A percentile compares a stretch with the other conserved stretches of the same genome.
Evolutionary conservation across 2,113 vertebrate species (phyloP).

Genomic region (Dromas ardeola): DNA sequence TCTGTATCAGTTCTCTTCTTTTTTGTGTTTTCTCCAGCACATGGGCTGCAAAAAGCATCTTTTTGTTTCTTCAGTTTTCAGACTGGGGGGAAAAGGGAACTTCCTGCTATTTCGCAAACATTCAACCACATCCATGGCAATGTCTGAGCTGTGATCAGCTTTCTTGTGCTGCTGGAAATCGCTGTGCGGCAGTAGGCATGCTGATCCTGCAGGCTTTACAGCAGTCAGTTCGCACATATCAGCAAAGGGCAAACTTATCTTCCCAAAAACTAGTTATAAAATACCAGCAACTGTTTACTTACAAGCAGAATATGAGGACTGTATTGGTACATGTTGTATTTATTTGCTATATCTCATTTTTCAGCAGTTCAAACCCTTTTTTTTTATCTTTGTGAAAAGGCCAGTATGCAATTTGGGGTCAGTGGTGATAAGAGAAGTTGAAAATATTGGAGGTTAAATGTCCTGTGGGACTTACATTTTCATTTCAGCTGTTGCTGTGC

Average conservation of each 20-base stretch:
- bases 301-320: neutral
- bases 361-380: neutral
- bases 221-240: neutral
- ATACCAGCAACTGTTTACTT: neutral
- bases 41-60: neutral
- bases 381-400: neutral
- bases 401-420: neutral
- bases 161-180: neutral
- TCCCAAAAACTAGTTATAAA: neutral
- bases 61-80: neutral
- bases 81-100: neutral
- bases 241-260: neutral
- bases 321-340: neutral
- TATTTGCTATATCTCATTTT: neutral
- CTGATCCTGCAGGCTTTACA: neutral
- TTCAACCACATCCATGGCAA: neutral
- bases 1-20: neutral
- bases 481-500: slow-evolving; percentile 11
- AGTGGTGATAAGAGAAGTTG: neutral
- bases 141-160: neutral
- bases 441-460: neutral
- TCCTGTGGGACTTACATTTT: neutral
- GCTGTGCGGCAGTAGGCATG: neutral
- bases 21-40: neutral
- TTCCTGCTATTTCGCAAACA: neutral